Percentiles rank a stretch among this genome's conserved stretches.
Conservation (phyloP, 2,797 vertebrate genomes). For the Darevskia nairensis region DNA sequence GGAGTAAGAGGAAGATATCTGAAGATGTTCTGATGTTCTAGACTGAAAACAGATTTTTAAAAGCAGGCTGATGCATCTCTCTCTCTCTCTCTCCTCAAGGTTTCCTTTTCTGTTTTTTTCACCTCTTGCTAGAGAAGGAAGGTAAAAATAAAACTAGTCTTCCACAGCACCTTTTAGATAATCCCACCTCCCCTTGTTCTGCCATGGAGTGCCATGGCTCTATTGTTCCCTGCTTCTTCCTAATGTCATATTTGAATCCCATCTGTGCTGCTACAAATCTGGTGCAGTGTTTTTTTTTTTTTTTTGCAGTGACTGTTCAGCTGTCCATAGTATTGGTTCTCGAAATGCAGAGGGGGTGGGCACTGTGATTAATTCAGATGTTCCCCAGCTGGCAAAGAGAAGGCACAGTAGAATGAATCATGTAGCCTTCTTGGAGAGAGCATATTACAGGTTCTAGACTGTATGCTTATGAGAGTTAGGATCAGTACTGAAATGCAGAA, state of each 20-base stretch:
- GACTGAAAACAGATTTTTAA: background rate
- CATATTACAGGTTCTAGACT: background rate
- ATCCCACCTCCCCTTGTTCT: background rate
- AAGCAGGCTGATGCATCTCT: background rate
- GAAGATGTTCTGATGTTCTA: background rate
- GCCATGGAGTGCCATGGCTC: background rate
- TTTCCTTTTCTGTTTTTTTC: background rate
- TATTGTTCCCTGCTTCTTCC: background rate
- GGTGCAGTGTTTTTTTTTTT: conserved; percentile 12
- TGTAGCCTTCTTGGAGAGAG: background rate
- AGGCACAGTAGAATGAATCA: background rate
- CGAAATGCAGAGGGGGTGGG: background rate
- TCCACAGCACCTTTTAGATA: background rate
- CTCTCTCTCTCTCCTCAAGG: background rate
- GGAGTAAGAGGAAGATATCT: background rate
- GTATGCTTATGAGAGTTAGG: background rate
- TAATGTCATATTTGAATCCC: conserved; percentile 29
- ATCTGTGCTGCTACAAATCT: conserved; percentile 3
- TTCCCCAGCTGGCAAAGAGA: conserved; percentile 50
- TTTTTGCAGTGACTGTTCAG: conserved; percentile 11
- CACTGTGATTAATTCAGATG: conserved; percentile 27
- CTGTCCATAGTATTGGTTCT: conserved; percentile 8
- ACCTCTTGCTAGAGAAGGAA: background rate
- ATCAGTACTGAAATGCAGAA: background rate
- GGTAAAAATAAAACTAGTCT: background rate